Evolutionary conservation across 2,797 vertebrate genomes (phyloP).

Genomic region (Propithecus deckenii): DNA sequence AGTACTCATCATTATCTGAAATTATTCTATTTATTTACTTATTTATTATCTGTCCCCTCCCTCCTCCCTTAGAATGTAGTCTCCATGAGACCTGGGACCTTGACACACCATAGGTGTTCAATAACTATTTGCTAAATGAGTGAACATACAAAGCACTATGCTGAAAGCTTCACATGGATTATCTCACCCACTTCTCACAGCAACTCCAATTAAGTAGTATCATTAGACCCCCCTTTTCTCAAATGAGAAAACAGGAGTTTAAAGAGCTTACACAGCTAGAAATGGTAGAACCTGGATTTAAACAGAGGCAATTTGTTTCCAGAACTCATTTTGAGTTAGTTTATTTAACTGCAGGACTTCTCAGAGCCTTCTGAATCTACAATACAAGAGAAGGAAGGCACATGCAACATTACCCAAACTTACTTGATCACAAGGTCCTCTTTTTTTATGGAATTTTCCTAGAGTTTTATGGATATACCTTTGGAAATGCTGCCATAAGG

Average conservation of each 20-base stretch:
- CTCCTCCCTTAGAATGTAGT: not conserved
- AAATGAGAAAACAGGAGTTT: constrained; percentile 7
- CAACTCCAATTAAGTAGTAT: not conserved
- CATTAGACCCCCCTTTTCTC: not conserved
- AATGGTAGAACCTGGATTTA: not conserved
- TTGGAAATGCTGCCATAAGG: not conserved
- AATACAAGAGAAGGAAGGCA: not conserved
- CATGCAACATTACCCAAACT: not conserved
- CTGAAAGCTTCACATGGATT: not conserved
- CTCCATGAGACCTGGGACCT: not conserved
- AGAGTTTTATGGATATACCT: not conserved
- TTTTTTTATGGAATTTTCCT: not conserved
- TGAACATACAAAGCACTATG: not conserved
- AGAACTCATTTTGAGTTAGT: constrained; percentile 16
- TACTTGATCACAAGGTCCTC: not conserved
- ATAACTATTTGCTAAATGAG: constrained; percentile 25
- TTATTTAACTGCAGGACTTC: not conserved
- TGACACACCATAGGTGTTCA: not conserved
- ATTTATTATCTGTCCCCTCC: not conserved
- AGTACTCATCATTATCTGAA: not conserved
- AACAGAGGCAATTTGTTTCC: not conserved
- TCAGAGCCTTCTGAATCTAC: not conserved
- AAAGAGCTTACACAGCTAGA: not conserved
- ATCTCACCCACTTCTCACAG: not conserved
- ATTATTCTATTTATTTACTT: not conserved